phyloP scores from a whole-genome alignment of 2,797 vertebrate genomes.

The Phrynocephalus vlangalii region DNA sequence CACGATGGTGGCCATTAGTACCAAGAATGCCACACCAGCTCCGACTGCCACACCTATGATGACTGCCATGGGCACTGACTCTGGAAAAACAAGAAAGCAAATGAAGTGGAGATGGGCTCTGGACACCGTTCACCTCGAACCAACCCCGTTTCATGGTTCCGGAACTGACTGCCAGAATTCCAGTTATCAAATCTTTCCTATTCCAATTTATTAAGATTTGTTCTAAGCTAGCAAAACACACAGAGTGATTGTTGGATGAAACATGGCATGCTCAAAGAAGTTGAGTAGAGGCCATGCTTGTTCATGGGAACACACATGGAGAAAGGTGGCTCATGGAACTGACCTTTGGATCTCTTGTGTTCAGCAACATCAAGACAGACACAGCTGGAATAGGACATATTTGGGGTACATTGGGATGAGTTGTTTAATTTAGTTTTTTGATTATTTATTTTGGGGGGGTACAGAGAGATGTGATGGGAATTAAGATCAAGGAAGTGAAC shows the following conservation, averaged over 20 bases:
- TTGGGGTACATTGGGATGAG: neutral
- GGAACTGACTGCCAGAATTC: too few species aligned
- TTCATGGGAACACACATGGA: neutral
- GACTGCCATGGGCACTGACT: constrained; percentile 95
- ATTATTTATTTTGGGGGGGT: too few species aligned
- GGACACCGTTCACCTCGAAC: neutral
- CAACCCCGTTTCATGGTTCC: neutral
- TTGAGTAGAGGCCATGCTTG: neutral
- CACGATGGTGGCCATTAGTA: constrained; percentile 96
- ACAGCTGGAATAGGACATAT: neutral
- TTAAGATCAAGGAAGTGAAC: neutral
- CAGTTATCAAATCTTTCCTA: neutral
- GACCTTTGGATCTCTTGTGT: constrained; percentile 3
- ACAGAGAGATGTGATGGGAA: neutral
- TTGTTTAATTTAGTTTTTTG: neutral
- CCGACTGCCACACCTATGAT: constrained; percentile 98
- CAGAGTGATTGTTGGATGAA: neutral
- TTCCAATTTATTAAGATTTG: neutral
- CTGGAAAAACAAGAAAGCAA: constrained; percentile 79
- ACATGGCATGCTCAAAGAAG: neutral
- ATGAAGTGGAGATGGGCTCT: constrained; percentile 37
- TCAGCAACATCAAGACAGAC: neutral
- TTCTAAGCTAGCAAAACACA: neutral
- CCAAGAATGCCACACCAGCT: constrained; percentile 94
- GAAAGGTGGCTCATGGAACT: neutral